Base-by-base conservation (phyloP, 1,140 invertebrate species). In the Drosophila nigrodunni region DNA sequence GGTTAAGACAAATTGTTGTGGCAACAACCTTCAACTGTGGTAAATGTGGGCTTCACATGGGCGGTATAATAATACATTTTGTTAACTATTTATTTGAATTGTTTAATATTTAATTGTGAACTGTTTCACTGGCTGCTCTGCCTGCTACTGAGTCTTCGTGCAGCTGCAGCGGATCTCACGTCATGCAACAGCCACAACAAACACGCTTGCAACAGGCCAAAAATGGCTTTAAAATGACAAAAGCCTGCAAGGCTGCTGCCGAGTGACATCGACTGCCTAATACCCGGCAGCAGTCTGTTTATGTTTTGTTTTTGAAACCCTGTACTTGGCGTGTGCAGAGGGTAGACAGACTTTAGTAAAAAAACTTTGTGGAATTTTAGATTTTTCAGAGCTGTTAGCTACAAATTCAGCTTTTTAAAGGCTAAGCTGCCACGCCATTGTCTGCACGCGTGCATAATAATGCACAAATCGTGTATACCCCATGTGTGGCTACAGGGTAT, bases 61-160 rank as follows among this genome's bases (percentile, higher is more conserved):
- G 86, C 81, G 47, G 85, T 89, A 47, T 89, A 89, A 46, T 78
- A 88, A 62, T 89, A 76, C 85, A 88, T 88, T 21, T 62, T 88
- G 74, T 2, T 21, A 21, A 11, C 46, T 13, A 8, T 37, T 30
- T 30, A 30, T 30, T 30, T 30, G 0, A 30, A 21, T 21, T 30
- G 25, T 30, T 30, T 30, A 5, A 30, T 30, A 30, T 2, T 30
- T 41, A 25, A 15, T 35, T 37, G 44, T 49, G 49, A 78, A 74
- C 85, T 60, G 76, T 65, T 86, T 65, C 35, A 30, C 57, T 80
- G 65, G 52, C 77, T 69, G 77, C 34, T 59, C 67, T 54, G 66
- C 57, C 69, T 76, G 79, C 75, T 79, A 86, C 83, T 82, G 76
- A 77, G 30, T 11, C 25, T 30, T 21, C 18, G 18, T 37, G 58